Percentiles rank a stretch among this genome's conserved stretches.
These are phyloP conservation scores for Achlya flavicornis DNA, from an alignment of 2,888 invertebrate species.

Conservation along the genomic window DNA sequence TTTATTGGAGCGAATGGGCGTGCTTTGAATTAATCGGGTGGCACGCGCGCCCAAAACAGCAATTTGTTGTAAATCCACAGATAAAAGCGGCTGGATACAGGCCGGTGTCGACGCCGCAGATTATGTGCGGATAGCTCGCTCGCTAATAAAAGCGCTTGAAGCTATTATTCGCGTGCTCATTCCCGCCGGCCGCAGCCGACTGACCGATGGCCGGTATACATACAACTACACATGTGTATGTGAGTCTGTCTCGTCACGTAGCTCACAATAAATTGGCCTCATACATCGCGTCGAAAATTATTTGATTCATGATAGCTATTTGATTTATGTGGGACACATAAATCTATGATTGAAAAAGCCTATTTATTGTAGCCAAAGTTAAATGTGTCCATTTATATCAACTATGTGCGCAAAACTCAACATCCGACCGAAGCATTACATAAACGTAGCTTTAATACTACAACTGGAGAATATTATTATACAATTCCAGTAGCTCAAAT, in stretches of 20 bases:
- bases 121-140: slow-evolving; percentile 4
- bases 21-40: slow-evolving; percentile 70
- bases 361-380: too few relatives aligned
- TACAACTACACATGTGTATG: neutral
- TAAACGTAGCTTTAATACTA: too few relatives aligned
- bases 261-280: neutral
- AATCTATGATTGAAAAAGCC: neutral
- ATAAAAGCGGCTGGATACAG: slow-evolving; percentile 44
- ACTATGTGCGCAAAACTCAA: too few relatives aligned
- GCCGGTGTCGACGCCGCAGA: slow-evolving; percentile 19
- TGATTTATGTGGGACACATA: too few relatives aligned
- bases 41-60: slow-evolving; percentile 52
- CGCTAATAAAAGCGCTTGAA: slow-evolving; percentile 2
- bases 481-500: neutral
- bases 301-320: neutral
- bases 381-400: too few relatives aligned
- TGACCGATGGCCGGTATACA: neutral
- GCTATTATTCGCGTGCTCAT: neutral
- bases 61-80: slow-evolving; percentile 67
- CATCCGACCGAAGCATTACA: too few relatives aligned
- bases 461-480: too few relatives aligned
- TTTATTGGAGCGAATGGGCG: slow-evolving; percentile 72
- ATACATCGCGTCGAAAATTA: neutral
- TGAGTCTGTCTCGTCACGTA: neutral
- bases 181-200: neutral